These are phyloP conservation scores for Malurus leucopterus DNA, from an alignment of 2,797 vertebrate genomes.

Conservation along the genomic window DNA sequence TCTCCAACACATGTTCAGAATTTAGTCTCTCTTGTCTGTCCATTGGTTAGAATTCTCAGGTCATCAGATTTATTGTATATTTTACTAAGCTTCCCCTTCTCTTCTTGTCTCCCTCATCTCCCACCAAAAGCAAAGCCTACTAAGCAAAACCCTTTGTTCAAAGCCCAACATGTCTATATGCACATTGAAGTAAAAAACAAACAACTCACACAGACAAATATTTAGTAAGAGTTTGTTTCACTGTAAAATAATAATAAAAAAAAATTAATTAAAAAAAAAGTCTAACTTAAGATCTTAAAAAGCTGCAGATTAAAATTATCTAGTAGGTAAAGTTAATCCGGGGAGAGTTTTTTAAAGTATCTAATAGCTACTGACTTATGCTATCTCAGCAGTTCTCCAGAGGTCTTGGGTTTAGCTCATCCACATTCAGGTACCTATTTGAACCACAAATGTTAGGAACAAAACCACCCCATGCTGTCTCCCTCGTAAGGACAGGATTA, in stretches of 20 bases:
- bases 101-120: neutral
- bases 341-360: neutral
- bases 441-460: neutral
- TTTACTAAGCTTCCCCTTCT: neutral
- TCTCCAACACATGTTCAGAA: neutral
- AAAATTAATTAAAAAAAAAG: neutral
- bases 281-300: neutral
- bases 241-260: neutral
- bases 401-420: neutral
- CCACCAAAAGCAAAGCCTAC: neutral
- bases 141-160: neutral
- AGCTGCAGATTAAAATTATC: neutral
- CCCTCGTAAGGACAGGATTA: neutral
- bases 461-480: neutral
- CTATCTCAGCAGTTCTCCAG: neutral
- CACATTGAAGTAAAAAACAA: neutral
- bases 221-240: neutral
- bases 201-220: neutral
- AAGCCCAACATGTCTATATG: neutral
- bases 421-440: neutral
- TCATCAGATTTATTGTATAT: neutral
- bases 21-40: neutral
- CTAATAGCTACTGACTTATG: neutral
- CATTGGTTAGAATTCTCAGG: neutral
- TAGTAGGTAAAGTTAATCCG: neutral